A percentile compares a stretch with the other conserved stretches of the same genome.
Conservation (phyloP, 2,888 invertebrate genomes). For the Ophion ellenae region DNA sequence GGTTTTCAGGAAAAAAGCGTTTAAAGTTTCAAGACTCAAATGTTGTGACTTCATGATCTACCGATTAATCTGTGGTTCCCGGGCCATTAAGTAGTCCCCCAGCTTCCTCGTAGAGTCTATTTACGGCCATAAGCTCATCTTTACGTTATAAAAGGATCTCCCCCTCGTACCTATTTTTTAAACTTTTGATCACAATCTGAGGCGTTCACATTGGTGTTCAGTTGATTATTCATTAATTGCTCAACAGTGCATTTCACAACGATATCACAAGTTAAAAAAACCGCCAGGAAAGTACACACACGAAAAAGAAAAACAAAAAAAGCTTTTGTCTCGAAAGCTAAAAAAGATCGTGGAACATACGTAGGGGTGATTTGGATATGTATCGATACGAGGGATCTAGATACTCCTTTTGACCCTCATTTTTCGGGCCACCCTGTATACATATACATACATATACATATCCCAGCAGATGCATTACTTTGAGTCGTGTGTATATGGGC, state of each 20-base stretch:
- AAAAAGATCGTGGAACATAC: background rate
- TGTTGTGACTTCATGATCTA: too few species aligned
- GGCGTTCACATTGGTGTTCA: background rate
- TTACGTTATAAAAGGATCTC: too few species aligned
- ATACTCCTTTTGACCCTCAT: background rate
- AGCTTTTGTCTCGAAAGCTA: background rate
- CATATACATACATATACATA: background rate
- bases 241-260: background rate
- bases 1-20: too few species aligned
- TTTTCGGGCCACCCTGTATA: background rate
- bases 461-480: conserved; percentile 79
- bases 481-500: conserved; percentile 76
- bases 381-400: background rate
- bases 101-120: too few species aligned
- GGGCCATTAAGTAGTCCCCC: too few species aligned
- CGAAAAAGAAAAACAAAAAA: background rate
- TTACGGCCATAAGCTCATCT: too few species aligned
- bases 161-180: background rate
- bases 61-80: too few species aligned
- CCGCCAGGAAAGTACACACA: background rate
- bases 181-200: background rate
- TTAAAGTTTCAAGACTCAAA: too few species aligned
- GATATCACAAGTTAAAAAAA: background rate
- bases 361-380: background rate
- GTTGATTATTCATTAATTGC: too few species aligned